A percentile compares a stretch with the other conserved stretches of the same genome.
These are phyloP conservation scores for Cricetomys ansorgei DNA, from an alignment of 2,113 vertebrate genomes.

Conservation along the genomic window DNA sequence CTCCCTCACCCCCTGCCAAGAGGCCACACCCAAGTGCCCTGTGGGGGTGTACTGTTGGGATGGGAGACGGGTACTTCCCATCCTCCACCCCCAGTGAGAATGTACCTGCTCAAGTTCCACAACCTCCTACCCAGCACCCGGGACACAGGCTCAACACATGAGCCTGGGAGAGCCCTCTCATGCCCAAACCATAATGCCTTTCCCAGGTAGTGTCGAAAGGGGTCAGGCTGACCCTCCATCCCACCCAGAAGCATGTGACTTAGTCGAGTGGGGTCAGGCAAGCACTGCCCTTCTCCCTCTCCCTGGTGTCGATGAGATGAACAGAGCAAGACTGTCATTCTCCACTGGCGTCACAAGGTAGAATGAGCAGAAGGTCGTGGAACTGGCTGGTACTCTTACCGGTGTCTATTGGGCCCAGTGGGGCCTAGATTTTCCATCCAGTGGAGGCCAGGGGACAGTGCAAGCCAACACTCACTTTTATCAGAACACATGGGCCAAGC, in stretches of 20 bases:
- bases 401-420: background rate
- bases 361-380: background rate
- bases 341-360: background rate
- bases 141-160: too few relatives aligned
- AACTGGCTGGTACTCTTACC: too few relatives aligned
- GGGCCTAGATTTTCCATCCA: background rate
- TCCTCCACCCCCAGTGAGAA: background rate
- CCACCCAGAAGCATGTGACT: background rate
- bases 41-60: background rate
- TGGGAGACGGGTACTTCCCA: background rate
- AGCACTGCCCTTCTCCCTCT: too few relatives aligned
- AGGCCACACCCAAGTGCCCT: background rate
- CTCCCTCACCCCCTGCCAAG: too few relatives aligned
- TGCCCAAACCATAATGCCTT: background rate
- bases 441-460: background rate
- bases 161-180: background rate
- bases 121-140: background rate
- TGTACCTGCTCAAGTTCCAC: too few relatives aligned
- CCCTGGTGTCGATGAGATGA: background rate
- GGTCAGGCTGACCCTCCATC: background rate
- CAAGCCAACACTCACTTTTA: background rate
- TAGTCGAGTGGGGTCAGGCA: background rate
- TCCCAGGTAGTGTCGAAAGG: background rate
- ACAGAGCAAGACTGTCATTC: background rate
- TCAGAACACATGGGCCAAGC: background rate